Evolutionary conservation across 1,140 invertebrate genomes (phyloP).

Genomic region (Leptonema lineaticorne): DNA sequence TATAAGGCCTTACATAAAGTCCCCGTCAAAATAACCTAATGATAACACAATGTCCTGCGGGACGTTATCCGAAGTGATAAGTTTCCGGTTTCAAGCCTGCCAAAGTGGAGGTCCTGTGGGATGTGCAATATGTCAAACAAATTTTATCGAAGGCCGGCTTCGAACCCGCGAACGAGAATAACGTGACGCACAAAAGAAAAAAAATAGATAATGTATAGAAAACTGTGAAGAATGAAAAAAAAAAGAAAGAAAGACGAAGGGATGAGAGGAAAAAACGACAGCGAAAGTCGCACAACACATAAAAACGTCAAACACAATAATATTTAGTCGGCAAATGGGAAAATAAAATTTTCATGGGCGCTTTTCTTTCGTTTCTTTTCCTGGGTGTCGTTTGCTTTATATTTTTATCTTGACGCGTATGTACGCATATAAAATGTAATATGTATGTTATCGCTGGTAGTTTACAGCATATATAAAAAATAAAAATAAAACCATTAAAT

Average conservation of each 20-base stretch:
- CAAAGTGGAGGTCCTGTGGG: neutral
- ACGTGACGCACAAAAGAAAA: too few species aligned
- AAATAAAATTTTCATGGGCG: slow-evolving; percentile 20
- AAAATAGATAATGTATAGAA: too few species aligned
- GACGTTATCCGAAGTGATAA: neutral
- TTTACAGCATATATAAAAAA: too few species aligned
- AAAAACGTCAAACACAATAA: slow-evolving; percentile 21
- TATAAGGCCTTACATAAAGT: neutral
- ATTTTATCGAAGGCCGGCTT: too few species aligned
- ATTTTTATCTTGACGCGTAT: neutral
- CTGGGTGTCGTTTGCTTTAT: neutral
- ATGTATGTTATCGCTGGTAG: too few species aligned
- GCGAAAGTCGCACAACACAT: neutral
- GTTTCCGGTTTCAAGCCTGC: slow-evolving; percentile 11
- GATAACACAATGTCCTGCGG: neutral
- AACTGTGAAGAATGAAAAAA: too few species aligned
- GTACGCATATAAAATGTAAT: too few species aligned
- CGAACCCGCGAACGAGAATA: too few species aligned
- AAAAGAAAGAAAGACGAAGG: too few species aligned
- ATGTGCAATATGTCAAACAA: slow-evolving; percentile 15
- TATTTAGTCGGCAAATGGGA: neutral
- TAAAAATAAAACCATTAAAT: too few species aligned
- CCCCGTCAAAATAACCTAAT: slow-evolving; percentile 11
- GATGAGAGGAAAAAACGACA: neutral
- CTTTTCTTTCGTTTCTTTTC: neutral